A percentile compares a stretch with the other conserved stretches of the same genome.
Evolutionary conservation across 1,140 invertebrate genomes (phyloP).

Genomic region (Augochlora pura): DNA sequence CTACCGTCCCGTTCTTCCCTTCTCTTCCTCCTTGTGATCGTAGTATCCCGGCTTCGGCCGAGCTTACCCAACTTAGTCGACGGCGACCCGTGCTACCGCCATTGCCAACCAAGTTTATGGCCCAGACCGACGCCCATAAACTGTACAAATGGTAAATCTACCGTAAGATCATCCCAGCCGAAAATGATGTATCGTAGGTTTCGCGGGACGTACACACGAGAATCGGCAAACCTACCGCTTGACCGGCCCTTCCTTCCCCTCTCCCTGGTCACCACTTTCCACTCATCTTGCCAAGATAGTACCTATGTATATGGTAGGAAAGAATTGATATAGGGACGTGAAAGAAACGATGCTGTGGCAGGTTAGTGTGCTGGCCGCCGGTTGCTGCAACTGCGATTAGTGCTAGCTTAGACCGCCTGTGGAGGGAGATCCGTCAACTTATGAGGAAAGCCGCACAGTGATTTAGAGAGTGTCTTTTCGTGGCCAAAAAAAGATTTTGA

Average conservation of each 20-base stretch:
- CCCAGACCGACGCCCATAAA: constrained; percentile 79
- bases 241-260: constrained; percentile 28
- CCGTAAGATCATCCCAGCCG: constrained; percentile 80
- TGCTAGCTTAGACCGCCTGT: background rate
- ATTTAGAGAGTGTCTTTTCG: too few relatives aligned
- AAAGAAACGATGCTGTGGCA: background rate
- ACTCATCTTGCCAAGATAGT: background rate
- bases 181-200: constrained; percentile 80
- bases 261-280: too few relatives aligned
- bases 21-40: constrained; percentile 3
- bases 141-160: constrained; percentile 81
- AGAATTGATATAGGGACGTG: constrained; percentile 16
- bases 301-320: background rate
- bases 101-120: constrained; percentile 81
- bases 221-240: constrained; percentile 46
- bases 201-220: constrained; percentile 63
- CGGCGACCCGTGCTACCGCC: constrained; percentile 69
- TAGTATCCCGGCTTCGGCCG: constrained; percentile 26
- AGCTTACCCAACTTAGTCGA: constrained; percentile 70
- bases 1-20: background rate
- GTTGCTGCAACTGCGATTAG: background rate
- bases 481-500: too few relatives aligned
- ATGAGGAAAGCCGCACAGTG: background rate
- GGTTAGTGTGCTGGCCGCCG: background rate
- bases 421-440: background rate